phyloP scores from a whole-genome alignment of 2,113 vertebrate genomes.

The Microcebus ravelobensis region DNA sequence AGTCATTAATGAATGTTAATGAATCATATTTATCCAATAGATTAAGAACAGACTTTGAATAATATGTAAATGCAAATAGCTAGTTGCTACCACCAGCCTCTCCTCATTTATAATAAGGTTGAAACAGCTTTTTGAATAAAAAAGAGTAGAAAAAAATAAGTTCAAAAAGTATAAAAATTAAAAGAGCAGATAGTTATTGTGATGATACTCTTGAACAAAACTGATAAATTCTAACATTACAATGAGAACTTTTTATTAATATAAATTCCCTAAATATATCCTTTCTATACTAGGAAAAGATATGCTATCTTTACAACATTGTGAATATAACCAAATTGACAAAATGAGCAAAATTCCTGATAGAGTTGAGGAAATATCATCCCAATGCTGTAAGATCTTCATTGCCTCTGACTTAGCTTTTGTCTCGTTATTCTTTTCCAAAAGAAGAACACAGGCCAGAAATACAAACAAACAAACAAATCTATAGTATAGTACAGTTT shows the following conservation, averaged over 20 bases:
- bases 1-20: not conserved
- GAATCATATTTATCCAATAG: not conserved
- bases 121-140: not conserved
- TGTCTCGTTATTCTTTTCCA: conserved; percentile 77
- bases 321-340: not conserved
- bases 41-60: conserved; percentile 20
- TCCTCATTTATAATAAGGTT: not conserved
- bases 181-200: not conserved
- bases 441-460: conserved; percentile 76
- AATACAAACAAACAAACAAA: conserved; percentile 70
- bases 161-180: not conserved
- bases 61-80: conserved; percentile 11
- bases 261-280: not conserved
- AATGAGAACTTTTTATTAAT: not conserved
- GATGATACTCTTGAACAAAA: conserved; percentile 41
- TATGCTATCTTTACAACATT: not conserved
- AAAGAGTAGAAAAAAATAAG: not conserved
- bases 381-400: conserved; percentile 62
- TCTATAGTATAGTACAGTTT: conserved; percentile 76
- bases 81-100: not conserved
- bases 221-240: conserved; percentile 6
- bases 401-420: conserved; percentile 76
- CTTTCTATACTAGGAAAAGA: not conserved
- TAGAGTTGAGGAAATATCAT: not conserved
- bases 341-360: conserved; percentile 49